Evolutionary conservation across 2,113 vertebrate species (phyloP), one percentile per base, ranked within the genome.

Genomic region (Podilymbus podiceps): DNA sequence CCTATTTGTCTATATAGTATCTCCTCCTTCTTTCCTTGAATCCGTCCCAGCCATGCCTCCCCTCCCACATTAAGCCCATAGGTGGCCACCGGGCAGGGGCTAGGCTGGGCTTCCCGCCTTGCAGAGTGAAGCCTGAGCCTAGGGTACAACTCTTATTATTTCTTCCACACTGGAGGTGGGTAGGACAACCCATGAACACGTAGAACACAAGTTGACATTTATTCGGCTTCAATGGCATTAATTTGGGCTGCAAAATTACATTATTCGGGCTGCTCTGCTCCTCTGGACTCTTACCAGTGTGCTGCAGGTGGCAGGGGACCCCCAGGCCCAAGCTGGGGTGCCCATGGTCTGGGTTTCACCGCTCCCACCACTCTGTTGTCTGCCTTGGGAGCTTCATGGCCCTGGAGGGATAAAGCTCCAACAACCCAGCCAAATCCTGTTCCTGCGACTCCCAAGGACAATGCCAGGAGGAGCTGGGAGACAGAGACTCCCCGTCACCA

Each of bases 41-140:
- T 38, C 14, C 7, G 19, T 56, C 49, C 25, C 40, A 69, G 59
- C 25, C 19, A 17, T 3, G 30, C 49, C 58, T 59, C 58, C 21
- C 19, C 19, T 52, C 19, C 49, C 12, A 46, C 24, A 5, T 53
- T 9, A 55, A 46, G 9, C 15, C 62, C 2, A 0, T 22, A 15
- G 0, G 0, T 52, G 27, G 18, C 38, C 2, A 0, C 23, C 25
- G 55, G 47, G 9, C n/a, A 68, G 62, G 38, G 75, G 55, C 23
- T 14, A 23, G 11, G n/a, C 40, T 90, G 69, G 71, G 18, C 46
- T 82, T 56, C 31, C 63, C 9, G 0, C 55, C 30, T 9, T 22
- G 42, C 21, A 19, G 49, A 27, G n/a, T 11, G 8, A 47, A 35
- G 24, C 21, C 42, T 0, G 6, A 8, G 21, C 11, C 42, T 23